Percentiles rank a stretch among this genome's conserved stretches.
Conservation (phyloP, 64 coral and sea anemone genomes). For the Montipora foliosa region DNA sequence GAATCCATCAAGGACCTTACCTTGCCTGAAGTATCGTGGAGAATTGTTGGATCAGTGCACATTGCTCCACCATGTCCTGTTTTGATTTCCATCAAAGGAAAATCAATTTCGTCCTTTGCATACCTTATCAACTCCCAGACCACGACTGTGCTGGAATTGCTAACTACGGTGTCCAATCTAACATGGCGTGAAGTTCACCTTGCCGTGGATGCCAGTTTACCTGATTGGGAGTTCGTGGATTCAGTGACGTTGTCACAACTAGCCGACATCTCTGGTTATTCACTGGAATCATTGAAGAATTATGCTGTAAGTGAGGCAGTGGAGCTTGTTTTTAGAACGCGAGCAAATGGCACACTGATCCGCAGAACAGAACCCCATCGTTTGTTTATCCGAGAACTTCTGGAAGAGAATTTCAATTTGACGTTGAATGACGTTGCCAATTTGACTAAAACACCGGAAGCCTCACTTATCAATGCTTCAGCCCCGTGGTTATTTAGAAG, state of each 20-base stretch:
- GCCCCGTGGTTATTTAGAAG: constrained; percentile 45
- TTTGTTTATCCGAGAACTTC: not conserved
- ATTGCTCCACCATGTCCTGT: constrained; percentile 29
- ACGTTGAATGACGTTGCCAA: constrained; percentile 40
- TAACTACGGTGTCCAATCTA: not conserved
- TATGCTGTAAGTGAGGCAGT: constrained; percentile 55
- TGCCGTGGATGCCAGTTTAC: not conserved
- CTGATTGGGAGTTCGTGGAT: constrained; percentile 82
- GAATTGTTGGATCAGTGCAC: constrained; percentile 43
- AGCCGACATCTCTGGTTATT: constrained; percentile 25
- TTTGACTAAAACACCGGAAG: constrained; percentile 11
- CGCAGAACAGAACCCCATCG: constrained; percentile 31
- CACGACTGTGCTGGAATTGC: constrained; percentile 61
- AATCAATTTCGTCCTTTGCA: constrained; percentile 40
- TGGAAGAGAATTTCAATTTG: constrained; percentile 63
- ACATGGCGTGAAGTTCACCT: constrained; percentile 50
- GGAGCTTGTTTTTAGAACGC: constrained; percentile 15
- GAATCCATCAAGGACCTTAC: constrained; percentile 13
- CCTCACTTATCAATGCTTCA: not conserved
- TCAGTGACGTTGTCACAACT: constrained; percentile 47
- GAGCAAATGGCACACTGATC: constrained; percentile 46
- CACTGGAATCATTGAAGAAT: not conserved
- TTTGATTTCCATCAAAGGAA: constrained; percentile 67
- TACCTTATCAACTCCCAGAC: not conserved
- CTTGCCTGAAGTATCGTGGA: constrained; percentile 30